Evolutionary conservation across 1,140 invertebrate species (phyloP), one percentile per base, ranked within the genome.

Genomic region (Zaprionus kolodkinae): DNA sequence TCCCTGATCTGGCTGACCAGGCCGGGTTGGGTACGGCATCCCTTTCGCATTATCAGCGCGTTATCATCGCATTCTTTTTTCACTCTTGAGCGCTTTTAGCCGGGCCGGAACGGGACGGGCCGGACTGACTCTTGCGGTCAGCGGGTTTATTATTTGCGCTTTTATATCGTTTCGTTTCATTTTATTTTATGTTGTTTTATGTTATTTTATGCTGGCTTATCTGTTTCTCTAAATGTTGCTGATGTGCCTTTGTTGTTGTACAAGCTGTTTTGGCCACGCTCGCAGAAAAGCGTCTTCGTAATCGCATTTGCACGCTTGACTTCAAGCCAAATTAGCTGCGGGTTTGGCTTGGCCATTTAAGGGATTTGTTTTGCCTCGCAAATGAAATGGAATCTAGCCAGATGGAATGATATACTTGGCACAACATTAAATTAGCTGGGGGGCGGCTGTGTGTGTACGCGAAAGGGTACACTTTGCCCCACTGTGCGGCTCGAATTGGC

Each of bases 41-140:
- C 76, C 60, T 57, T 71, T 74, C 75, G 40, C 70, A 82, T 85
- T 83, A 91, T 91, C 89, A 91, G 89, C 80, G 85, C 81, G 81
- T 91, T 91, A 91, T 91, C 89, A 91, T 91, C 85, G 77, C 82
- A 80, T 89, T 91, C 82, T 76, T 74, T 87, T 78, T 64, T 50
- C 45, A 76, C 80, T 84, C 80, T 78, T 55, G 57, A 77, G 50
- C 72, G 48, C 45, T 27, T 59, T 71, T 27, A 50, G 35, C 59
- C 38, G 6, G 45, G 38, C 45, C 66, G 69, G 21, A 2, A 21
- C 21, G 21, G 21, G 21, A 2, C 2, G 21, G 21, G 21, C 1
- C 21, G 21, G 1, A 1, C 21, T 21, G 21, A 21, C 2, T 62
- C 65, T 82, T 85, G 86, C 84, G 86, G 86, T 90, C 83, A 90